Conservation (phyloP, 2,888 invertebrate genomes). For the Eupelmus urozonus region DNA sequence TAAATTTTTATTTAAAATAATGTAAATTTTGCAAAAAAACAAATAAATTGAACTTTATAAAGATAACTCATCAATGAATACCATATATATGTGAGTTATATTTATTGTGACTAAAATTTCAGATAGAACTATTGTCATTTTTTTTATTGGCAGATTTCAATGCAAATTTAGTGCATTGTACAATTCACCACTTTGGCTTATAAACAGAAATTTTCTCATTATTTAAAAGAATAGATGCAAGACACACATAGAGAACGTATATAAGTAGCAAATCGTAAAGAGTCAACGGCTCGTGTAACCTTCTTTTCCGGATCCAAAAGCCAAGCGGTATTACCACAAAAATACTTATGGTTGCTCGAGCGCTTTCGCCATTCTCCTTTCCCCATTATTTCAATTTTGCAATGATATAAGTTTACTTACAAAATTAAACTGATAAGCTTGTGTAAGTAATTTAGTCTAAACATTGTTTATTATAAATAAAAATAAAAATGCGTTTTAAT, state of each 20-base stretch:
- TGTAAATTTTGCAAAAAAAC: too few relatives aligned
- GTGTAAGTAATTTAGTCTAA: too few relatives aligned
- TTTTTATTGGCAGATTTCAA: neutral
- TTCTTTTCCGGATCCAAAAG: conserved; percentile 63
- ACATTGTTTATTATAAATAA: too few relatives aligned
- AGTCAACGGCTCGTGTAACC: conserved; percentile 60
- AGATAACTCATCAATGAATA: too few relatives aligned
- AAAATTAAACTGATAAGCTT: too few relatives aligned
- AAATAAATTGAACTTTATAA: too few relatives aligned
- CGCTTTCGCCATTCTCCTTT: conserved; percentile 19
- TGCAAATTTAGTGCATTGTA: neutral
- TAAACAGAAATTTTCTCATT: conserved; percentile 31
- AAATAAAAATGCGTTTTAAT: too few relatives aligned
- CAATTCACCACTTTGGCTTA: neutral
- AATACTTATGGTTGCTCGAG: conserved; percentile 21
- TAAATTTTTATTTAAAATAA: too few relatives aligned
- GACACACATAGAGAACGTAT: neutral
- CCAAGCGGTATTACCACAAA: conserved; percentile 46
- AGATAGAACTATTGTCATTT: neutral
- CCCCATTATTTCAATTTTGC: conserved; percentile 18
- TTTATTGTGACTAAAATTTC: too few relatives aligned
- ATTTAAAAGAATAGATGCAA: conserved; percentile 27
- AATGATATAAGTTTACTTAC: conserved; percentile 12
- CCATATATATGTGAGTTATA: too few relatives aligned
- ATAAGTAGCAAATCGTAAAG: conserved; percentile 37